Percentiles rank a stretch among this genome's conserved stretches.
These are phyloP conservation scores for Pseudomyrmex pallidus DNA, from an alignment of 1,140 invertebrate genomes.

Conservation along the genomic window DNA sequence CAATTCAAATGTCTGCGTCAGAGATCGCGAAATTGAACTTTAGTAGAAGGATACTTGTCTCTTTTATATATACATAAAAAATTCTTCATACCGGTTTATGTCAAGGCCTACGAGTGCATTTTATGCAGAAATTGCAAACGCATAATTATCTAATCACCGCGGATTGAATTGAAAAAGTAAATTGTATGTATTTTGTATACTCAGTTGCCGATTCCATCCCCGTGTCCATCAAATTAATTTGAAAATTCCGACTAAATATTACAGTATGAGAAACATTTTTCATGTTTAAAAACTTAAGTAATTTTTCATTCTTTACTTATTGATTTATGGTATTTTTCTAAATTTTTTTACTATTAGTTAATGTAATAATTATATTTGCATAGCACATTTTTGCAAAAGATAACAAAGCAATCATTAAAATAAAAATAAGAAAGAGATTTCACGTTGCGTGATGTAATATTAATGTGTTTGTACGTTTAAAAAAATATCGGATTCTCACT, in stretches of 20 bases:
- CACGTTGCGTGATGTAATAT: background rate
- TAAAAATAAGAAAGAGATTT: conserved; percentile 4
- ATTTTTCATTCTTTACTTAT: background rate
- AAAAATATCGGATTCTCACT: conserved; percentile 16
- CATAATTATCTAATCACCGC: background rate
- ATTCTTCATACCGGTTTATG: conserved; percentile 30
- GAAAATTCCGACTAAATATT: background rate
- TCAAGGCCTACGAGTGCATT: conserved; percentile 47
- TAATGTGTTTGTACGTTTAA: background rate
- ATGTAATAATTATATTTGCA: too few relatives aligned
- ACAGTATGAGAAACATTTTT: background rate
- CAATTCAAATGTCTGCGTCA: conserved; percentile 12
- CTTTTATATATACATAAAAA: conserved; percentile 14
- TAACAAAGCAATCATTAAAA: conserved; percentile 12
- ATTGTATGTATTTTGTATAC: background rate
- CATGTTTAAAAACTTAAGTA: conserved; percentile 3
- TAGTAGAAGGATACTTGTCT: conserved; percentile 16
- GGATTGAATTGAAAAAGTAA: background rate
- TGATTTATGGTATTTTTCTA: too few relatives aligned
- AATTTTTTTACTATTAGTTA: too few relatives aligned
- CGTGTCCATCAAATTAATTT: background rate
- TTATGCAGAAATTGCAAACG: conserved; percentile 12
- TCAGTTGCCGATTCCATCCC: background rate
- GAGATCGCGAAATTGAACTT: conserved; percentile 7
- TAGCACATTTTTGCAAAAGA: background rate